Percentiles rank a stretch among this genome's conserved stretches.
These are phyloP conservation scores for Pseudachorutes palmiensis DNA, from an alignment of 1,140 invertebrate species.

Conservation along the genomic window DNA sequence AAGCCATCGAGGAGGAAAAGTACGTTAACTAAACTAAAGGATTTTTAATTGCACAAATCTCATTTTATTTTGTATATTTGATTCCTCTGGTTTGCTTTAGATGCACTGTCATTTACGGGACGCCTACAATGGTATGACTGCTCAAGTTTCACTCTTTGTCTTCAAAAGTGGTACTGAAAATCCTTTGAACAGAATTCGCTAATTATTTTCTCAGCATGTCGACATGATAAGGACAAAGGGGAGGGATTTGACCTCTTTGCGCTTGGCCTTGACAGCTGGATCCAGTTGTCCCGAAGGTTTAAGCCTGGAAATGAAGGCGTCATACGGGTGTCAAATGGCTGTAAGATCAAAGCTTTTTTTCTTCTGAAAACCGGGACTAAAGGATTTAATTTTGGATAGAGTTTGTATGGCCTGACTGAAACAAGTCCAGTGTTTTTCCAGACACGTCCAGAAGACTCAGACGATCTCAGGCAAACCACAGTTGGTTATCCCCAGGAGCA, in stretches of 20 bases:
- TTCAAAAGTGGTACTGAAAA: too few relatives aligned
- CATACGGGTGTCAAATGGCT: slow-evolving; percentile 12
- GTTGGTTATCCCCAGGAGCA: slow-evolving; percentile 23
- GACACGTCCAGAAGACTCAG: slow-evolving; percentile 14
- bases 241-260: slow-evolving; percentile 44
- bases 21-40: slow-evolving; percentile 41
- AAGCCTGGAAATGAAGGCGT: slow-evolving; percentile 11
- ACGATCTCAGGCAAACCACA: slow-evolving; percentile 5
- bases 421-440: slow-evolving; percentile 11
- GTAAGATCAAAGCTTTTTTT: not conserved
- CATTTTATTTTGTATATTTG: not conserved
- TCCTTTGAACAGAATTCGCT: too few relatives aligned
- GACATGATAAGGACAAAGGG: slow-evolving; percentile 57
- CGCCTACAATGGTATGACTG: slow-evolving; percentile 71
- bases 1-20: slow-evolving; percentile 61
- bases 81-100: slow-evolving; percentile 41
- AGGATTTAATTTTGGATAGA: slow-evolving; percentile 9
- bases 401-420: slow-evolving; percentile 18
- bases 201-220: slow-evolving; percentile 64
- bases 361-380: not conserved
- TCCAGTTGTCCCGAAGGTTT: slow-evolving; percentile 23
- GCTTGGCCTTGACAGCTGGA: slow-evolving; percentile 20
- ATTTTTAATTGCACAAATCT: slow-evolving; percentile 12
- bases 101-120: slow-evolving; percentile 75
- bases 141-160: too few relatives aligned